These are phyloP conservation scores for Cyprinodon brontotheroides DNA, from an alignment of 2,113 vertebrate species.

Conservation along the genomic window DNA sequence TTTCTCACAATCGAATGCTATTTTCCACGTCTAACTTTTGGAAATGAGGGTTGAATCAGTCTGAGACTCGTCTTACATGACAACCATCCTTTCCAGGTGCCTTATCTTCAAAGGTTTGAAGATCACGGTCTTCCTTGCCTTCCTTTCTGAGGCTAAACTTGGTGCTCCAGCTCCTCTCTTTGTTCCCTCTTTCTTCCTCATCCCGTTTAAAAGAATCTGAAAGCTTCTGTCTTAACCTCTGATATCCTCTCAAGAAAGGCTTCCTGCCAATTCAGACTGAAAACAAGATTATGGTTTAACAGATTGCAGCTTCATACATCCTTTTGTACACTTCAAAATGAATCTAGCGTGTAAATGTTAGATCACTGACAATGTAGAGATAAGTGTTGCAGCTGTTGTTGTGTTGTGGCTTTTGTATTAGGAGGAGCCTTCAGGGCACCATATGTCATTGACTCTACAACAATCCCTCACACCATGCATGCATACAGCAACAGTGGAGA, in stretches of 20 bases:
- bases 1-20: too few relatives aligned
- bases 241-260: background rate
- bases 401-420: too few relatives aligned
- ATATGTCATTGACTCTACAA: too few relatives aligned
- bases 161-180: conserved; percentile 3
- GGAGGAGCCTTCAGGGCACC: too few relatives aligned
- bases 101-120: background rate
- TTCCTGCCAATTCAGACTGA: background rate
- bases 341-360: background rate
- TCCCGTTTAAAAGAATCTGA: conserved; percentile 3
- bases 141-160: conserved; percentile 7
- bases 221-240: conserved; percentile 13
- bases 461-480: too few relatives aligned
- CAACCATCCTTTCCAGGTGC: background rate
- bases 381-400: background rate
- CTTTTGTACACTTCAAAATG: background rate
- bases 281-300: background rate
- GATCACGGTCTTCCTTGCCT: background rate
- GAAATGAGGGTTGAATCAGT: background rate
- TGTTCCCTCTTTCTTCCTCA: background rate
- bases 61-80: background rate
- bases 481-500: too few relatives aligned
- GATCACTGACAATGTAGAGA: background rate
- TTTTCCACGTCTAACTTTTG: background rate
- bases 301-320: background rate